These are phyloP conservation scores for Lottia gigantea DNA, from an alignment of 2,888 invertebrate genomes.

Conservation along the genomic window DNA sequence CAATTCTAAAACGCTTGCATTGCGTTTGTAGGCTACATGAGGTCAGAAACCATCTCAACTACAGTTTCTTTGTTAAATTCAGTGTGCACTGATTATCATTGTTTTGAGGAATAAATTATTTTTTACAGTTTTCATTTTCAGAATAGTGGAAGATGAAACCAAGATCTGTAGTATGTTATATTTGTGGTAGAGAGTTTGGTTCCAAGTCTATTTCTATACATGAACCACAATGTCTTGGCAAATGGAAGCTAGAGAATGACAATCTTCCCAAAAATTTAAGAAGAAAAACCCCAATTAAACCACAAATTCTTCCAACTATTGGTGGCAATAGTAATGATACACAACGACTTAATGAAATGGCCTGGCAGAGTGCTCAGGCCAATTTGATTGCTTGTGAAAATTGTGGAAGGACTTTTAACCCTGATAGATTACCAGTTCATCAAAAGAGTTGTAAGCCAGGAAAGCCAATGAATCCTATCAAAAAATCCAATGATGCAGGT, in stretches of 20 bases:
- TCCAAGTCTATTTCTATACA: constrained; percentile 75
- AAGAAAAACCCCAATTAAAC: constrained; percentile 73
- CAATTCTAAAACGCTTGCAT: too few relatives aligned
- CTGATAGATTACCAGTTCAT: constrained; percentile 76
- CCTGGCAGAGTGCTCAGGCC: constrained; percentile 73
- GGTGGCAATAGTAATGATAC: constrained; percentile 35
- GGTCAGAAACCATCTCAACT: too few relatives aligned
- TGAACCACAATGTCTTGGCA: constrained; percentile 77
- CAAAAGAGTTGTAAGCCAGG: constrained; percentile 65
- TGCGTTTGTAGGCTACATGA: too few relatives aligned
- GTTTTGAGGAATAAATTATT: too few relatives aligned
- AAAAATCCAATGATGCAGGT: constrained; percentile 17
- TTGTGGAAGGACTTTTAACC: constrained; percentile 77
- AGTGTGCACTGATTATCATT: too few relatives aligned
- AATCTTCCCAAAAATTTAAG: constrained; percentile 72
- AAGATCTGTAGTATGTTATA: constrained; percentile 72
- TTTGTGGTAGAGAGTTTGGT: constrained; percentile 77
- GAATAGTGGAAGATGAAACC: constrained; percentile 38
- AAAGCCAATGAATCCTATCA: constrained; percentile 33
- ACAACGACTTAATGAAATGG: constrained; percentile 69
- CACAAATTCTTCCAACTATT: constrained; percentile 68
- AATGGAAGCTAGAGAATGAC: constrained; percentile 75
- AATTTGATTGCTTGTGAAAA: constrained; percentile 75
- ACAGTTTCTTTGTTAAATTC: too few relatives aligned
- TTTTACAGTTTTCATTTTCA: background rate